phyloP scores from a whole-genome alignment of 2,797 vertebrate species.

The Anniella stebbinsi region DNA sequence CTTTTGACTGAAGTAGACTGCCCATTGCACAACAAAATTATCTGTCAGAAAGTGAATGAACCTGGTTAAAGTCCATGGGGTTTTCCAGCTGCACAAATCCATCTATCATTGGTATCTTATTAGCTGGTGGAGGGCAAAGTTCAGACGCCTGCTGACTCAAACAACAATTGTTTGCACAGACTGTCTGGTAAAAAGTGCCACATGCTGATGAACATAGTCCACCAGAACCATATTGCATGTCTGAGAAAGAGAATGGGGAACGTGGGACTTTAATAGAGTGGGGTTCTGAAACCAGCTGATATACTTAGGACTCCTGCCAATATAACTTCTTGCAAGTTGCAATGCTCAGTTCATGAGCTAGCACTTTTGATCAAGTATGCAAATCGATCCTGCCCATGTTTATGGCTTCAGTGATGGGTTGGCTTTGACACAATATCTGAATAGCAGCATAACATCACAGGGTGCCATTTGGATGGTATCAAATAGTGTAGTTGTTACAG shows the following conservation, averaged over 20 bases:
- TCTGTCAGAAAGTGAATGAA: conserved; percentile 26
- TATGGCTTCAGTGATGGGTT: neutral
- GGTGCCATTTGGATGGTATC: neutral
- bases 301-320: neutral
- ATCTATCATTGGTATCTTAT: neutral
- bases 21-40: neutral
- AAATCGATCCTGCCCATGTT: neutral
- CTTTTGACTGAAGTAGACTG: neutral
- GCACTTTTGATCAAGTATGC: neutral
- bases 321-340: neutral
- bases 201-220: conserved; percentile 9
- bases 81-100: neutral
- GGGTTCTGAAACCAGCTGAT: neutral
- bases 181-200: conserved; percentile 4
- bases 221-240: neutral
- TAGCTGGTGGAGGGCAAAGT: conserved; percentile 30
- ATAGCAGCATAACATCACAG: neutral
- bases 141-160: conserved; percentile 25
- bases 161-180: conserved; percentile 27
- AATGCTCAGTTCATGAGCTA: neutral
- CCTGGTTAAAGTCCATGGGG: conserved; percentile 10
- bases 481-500: neutral
- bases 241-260: neutral
- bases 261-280: neutral
- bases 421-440: neutral